Evolutionary conservation across 37 sponge, comb jelly and placozoan species (phyloP).

Genomic region (Tethya wilhelma): DNA sequence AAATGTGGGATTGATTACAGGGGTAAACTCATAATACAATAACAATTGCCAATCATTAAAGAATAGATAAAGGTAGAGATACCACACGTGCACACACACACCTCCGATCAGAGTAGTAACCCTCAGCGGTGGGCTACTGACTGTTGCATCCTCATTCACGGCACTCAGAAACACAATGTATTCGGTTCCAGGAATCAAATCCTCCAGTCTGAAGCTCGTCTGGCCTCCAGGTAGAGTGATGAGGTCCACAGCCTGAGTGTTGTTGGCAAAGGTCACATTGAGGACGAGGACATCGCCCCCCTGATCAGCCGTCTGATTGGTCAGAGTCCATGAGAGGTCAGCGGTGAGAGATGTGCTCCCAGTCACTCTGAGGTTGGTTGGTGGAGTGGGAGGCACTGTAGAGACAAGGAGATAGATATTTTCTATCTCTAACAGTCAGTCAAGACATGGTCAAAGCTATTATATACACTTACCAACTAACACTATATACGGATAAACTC

Average conservation of each 20-base stretch:
- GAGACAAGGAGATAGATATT: not conserved
- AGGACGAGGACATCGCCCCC: not conserved
- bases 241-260: not conserved
- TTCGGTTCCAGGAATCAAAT: slow-evolving; percentile 1
- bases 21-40: too few relatives aligned
- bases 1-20: too few relatives aligned
- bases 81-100: too few relatives aligned
- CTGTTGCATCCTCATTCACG: not conserved
- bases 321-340: not conserved
- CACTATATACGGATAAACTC: too few relatives aligned
- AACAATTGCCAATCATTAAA: not conserved
- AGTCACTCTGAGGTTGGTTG: not conserved
- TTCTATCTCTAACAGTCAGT: not conserved
- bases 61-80: not conserved
- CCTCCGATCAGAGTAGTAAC: too few relatives aligned
- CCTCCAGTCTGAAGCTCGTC: not conserved
- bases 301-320: not conserved
- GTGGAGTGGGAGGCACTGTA: not conserved
- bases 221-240: not conserved
- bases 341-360: not conserved
- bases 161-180: not conserved
- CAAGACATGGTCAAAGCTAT: too few relatives aligned
- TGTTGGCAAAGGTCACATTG: not conserved
- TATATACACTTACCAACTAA: too few relatives aligned
- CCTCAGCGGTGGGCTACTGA: too few relatives aligned